Base-by-base conservation (phyloP, 2,888 invertebrate species). In the Tinea pellionella region DNA sequence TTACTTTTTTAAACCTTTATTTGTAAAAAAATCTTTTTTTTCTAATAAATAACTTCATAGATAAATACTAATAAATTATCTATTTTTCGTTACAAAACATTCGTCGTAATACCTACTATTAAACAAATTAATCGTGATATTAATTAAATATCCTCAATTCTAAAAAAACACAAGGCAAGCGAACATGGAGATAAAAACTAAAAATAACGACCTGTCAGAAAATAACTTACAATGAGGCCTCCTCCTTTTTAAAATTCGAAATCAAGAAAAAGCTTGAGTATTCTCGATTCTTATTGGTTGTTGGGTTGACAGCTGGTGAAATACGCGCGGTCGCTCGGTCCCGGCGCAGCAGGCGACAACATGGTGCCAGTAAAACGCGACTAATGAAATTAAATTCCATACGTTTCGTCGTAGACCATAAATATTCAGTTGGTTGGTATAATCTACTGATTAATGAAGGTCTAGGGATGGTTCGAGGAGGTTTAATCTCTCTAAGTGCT, bases 321-420 rank as follows among this genome's bases (percentile, higher is more conserved):
- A 80, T 87, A 87, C 77, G 82, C 65, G 77, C 76, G 69, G 68
- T 64, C 77, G 82, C 57, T 67, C 67, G 74, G 77, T 76, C 72
- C 74, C 71, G 71, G 73, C 85, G 76, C 87, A 85, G 87, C 86
- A 83, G 85, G 86, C 78, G 84, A 77, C 84, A 82, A 77, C 84
- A 82, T 83, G 83, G 81, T 72, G 69, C 76, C 80, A 79, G 78
- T 59, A 80, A 84, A 83, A 81, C 75, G 77, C 74, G 80, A 78
- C 78, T 86, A 87, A 86, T 84, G 86, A 86, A 86, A 87, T 87
- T 86, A 86, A 86, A 87, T 86, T 87, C 86, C 85, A 77, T 81
- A 83, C 84, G 75, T 85, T 84, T 84, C 78, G 68, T 78, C 77
- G 78, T 80, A 74, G 80, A 77, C 84, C 87, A 80, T 87, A 86